Percentiles rank a stretch among this genome's conserved stretches.
phyloP scores from a whole-genome alignment of 1,140 invertebrate species.

The Polyergus mexicanus region DNA sequence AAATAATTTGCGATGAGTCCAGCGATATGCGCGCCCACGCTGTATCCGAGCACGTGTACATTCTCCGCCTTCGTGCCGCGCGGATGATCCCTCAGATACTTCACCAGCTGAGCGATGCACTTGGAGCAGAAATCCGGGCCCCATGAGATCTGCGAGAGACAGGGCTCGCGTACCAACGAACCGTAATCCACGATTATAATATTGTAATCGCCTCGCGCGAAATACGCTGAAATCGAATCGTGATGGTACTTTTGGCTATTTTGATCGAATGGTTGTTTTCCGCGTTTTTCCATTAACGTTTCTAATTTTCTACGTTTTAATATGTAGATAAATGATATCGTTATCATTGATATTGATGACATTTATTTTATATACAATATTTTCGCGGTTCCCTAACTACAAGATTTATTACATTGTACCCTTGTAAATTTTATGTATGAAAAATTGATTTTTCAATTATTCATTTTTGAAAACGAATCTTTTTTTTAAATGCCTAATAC shows the following conservation, averaged over 20 bases:
- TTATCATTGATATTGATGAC: no score
- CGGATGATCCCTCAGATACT: conserved; percentile 92
- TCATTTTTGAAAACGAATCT: no score
- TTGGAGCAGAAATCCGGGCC: conserved; percentile 92
- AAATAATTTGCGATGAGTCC: conserved; percentile 93
- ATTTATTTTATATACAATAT: no score
- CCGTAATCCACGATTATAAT: conserved; percentile 95
- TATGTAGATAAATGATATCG: no score
- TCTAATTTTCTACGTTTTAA: background rate
- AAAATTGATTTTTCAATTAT: no score
- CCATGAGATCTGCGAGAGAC: conserved; percentile 94
- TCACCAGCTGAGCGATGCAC: conserved; percentile 93
- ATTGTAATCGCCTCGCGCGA: conserved; percentile 92
- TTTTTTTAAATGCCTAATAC: no score
- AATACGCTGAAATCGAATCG: conserved; percentile 89
- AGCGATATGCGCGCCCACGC: conserved; percentile 94
- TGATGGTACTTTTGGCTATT: conserved; percentile 16
- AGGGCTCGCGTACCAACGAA: conserved; percentile 93
- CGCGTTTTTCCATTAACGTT: background rate
- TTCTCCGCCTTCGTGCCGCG: conserved; percentile 90
- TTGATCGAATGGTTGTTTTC: background rate
- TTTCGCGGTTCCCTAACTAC: no score
- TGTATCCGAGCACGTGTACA: conserved; percentile 94
- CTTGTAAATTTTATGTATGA: no score
- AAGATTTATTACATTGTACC: no score